Evolutionary conservation across 2,797 vertebrate species (phyloP), one percentile per base, ranked within the genome.

Genomic region (Clarias fuscus): DNA sequence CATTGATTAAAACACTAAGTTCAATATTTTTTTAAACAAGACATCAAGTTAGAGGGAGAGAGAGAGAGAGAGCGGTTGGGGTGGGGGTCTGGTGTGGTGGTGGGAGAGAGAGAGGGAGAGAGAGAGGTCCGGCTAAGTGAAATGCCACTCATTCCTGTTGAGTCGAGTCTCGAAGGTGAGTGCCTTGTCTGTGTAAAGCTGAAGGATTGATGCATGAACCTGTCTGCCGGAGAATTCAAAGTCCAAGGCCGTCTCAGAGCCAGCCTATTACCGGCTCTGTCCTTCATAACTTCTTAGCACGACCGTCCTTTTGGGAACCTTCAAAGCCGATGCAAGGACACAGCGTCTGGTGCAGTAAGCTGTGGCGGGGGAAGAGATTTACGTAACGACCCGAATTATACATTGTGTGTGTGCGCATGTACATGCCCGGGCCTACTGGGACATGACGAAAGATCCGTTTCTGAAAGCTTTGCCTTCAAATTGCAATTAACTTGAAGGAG

Each of bases 191-290:
- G 93, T 93, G 94, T 92, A 86, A 93, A 95, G 93, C 95, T 94
- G 93, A 95, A 93, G 94, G 94, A 95, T 95, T 95, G 94, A 95
- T 96, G 95, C 93, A 95, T 95, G 95, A 95, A 94, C 92, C 94
- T 94, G 94, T 94, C 95, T 94, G 93, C 92, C 90, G 91, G 91
- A 94, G 93, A 95, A 95, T 95, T 95, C 93, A 94, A 94, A 95
- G 94, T 95, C 93, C 94, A 95, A 94, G 94, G 95, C 94, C 94
- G 91, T 93, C 90, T 92, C 91, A 88, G 93, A 91, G 92, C 86
- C 91, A 93, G 93, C 92, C 94, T 94, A 93, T 95, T 93, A 93
- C 94, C 92, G 91, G 89, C 91, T 89, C 92, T 79, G 94, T 95
- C 95, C 95, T 96, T 96, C 94, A 92, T 89, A 93, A 95, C 94